phyloP scores from a whole-genome alignment of 2,113 vertebrate genomes.

The Tachysurus vachellii region DNA sequence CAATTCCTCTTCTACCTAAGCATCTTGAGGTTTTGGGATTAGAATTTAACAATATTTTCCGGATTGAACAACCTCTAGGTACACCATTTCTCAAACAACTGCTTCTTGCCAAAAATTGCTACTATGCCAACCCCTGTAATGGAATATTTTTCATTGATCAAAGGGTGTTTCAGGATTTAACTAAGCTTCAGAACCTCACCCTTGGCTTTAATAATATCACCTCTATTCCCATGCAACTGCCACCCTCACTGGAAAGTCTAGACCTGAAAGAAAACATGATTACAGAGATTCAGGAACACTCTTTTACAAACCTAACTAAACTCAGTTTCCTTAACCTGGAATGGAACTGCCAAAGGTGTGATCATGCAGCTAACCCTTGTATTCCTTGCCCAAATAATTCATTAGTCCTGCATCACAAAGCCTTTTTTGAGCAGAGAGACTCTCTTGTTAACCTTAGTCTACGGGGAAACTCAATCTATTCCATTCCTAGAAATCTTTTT shows the following conservation, averaged over 20 bases:
- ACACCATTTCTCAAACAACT: conserved; percentile 65
- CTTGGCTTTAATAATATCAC: conserved; percentile 82
- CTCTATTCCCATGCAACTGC: conserved; percentile 70
- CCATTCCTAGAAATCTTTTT: conserved; percentile 69
- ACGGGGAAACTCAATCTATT: conserved; percentile 74
- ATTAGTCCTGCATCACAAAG: conserved; percentile 60
- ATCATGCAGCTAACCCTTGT: conserved; percentile 75
- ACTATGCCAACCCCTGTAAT: conserved; percentile 73
- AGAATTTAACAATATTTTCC: conserved; percentile 67
- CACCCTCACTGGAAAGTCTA: conserved; percentile 67
- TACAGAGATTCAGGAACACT: conserved; percentile 53
- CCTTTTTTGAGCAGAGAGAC: conserved; percentile 63
- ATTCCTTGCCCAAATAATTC: conserved; percentile 73
- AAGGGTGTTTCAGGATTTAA: conserved; percentile 63
- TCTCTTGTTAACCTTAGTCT: conserved; percentile 66
- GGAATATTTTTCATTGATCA: conserved; percentile 65
- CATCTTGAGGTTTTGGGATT: conserved; percentile 65
- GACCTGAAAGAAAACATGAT: conserved; percentile 76
- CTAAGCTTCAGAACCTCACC: conserved; percentile 63
- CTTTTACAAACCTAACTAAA: conserved; percentile 66
- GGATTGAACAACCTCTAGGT: conserved; percentile 58
- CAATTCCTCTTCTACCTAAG: conserved; percentile 68
- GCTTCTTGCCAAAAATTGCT: conserved; percentile 70
- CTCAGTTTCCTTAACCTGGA: conserved; percentile 68
- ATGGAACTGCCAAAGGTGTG: conserved; percentile 81